Evolutionary conservation across 2,888 invertebrate species (phyloP).

Genomic region (Eurois occulta): DNA sequence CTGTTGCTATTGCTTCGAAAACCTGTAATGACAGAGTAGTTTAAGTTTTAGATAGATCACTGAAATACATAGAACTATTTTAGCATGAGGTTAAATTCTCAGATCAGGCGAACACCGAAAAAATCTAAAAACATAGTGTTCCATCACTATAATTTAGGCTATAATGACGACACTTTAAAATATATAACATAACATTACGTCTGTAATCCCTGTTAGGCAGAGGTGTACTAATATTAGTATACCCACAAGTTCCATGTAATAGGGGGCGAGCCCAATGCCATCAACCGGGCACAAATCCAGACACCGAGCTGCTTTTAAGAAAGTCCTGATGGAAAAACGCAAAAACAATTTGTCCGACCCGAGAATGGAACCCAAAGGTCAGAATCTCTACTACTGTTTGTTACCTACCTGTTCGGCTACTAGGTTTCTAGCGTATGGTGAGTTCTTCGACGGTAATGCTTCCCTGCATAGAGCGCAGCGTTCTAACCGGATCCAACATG

Average conservation of each 20-base stretch:
- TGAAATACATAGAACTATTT: not conserved
- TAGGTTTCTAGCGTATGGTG: conserved; percentile 84
- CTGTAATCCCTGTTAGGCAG: not conserved
- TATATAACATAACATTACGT: too few species aligned
- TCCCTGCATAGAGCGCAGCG: conserved; percentile 86
- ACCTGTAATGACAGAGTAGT: conserved; percentile 74
- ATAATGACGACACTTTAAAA: too few species aligned
- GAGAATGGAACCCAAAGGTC: not conserved
- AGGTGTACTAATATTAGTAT: not conserved
- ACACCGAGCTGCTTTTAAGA: not conserved
- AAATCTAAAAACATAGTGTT: not conserved
- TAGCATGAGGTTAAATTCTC: not conserved
- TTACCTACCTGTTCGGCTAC: conserved; percentile 87
- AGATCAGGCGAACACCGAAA: not conserved
- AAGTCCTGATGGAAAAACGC: not conserved
- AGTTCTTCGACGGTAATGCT: conserved; percentile 80
- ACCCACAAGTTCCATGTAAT: not conserved
- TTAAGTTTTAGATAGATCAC: not conserved
- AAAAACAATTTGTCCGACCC: not conserved
- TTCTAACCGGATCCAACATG: conserved; percentile 84
- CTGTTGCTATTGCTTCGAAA: conserved; percentile 87
- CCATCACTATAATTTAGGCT: not conserved
- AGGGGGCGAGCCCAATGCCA: not conserved
- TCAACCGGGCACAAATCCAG: not conserved
- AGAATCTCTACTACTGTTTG: not conserved